Evolutionary conservation across 2,797 vertebrate genomes (phyloP), one percentile per base, ranked within the genome.

Genomic region (Smutsia gigantea): DNA sequence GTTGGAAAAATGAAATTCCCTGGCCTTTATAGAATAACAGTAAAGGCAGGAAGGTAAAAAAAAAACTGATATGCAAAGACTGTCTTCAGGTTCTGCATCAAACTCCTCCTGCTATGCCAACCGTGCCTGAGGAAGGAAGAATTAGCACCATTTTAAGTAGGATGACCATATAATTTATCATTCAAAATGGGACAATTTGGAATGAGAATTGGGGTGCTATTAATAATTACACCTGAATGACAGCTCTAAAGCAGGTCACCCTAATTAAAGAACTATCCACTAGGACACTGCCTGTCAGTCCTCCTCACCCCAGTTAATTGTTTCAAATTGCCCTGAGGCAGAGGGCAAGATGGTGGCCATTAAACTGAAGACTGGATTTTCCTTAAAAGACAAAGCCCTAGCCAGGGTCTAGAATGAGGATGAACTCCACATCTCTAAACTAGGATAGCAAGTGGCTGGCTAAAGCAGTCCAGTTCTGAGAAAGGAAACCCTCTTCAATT

Each of bases 221-320:
- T 94, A 92, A 87, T 95, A 96, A 96, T 94, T 57, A 74, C 21
- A 75, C 51, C 53, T 55, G 55, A 90, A 53, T 90, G 84, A 74
- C 68, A 77, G 61, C 39, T 10, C 51, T 85, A 78, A 97, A 95
- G n/a, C 66, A 74, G 81, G 90, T 90, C 82, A 53, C 85, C 85
- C 81, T 74, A 68, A 87, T 93, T 84, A 89, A 86, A 92, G 84
- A 87, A 53, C 79, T 63, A 39, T 29, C 63, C 31, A 9, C 64
- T 55, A 93, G 57, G 19, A 77, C 49, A 77, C 14, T 46, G 39
- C 39, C 57, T 23, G 13, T 89, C 42, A 53, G n/a, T 64, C 53
- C 31, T 63, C 27, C 31, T 87, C 39, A 90, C 57, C 51, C 13
- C 14, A 39, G 63, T 46, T 68, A 31, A 46, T 57, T 55, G 68